Percentiles rank a stretch among this genome's conserved stretches.
Evolutionary conservation across 2,888 invertebrate species (phyloP).

Genomic region (Drosophila atroscutellata): DNA sequence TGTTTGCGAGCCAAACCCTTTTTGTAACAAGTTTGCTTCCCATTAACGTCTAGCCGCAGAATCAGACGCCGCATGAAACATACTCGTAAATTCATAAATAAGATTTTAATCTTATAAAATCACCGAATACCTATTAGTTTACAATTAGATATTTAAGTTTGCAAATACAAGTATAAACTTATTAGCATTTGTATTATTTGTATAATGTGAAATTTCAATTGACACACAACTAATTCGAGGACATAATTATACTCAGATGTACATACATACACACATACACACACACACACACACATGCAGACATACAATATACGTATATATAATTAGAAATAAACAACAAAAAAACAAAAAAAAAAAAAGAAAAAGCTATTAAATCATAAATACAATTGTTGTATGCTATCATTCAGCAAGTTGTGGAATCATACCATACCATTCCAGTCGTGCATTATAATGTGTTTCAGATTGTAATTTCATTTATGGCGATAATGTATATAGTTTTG

Average conservation of each 20-base stretch:
- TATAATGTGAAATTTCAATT: constrained; percentile 66
- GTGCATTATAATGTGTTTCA: constrained; percentile 50
- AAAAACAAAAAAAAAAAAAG: background rate
- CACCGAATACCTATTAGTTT: constrained; percentile 55
- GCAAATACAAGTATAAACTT: constrained; percentile 40
- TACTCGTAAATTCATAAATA: constrained; percentile 30
- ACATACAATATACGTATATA: constrained; percentile 57
- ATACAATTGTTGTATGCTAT: constrained; percentile 48
- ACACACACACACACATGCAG: constrained; percentile 28
- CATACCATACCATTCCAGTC: constrained; percentile 58
- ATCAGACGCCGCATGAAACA: constrained; percentile 38
- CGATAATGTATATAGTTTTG: constrained; percentile 59
- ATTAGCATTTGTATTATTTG: constrained; percentile 82
- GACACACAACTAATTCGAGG: constrained; percentile 43
- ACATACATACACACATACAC: constrained; percentile 51
- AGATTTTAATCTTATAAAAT: constrained; percentile 41
- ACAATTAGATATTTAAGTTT: constrained; percentile 57
- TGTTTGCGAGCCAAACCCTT: constrained; percentile 27
- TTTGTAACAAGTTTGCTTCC: constrained; percentile 52
- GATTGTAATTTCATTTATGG: constrained; percentile 44
- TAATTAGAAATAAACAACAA: constrained; percentile 46
- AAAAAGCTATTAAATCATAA: constrained; percentile 29
- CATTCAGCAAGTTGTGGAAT: constrained; percentile 52
- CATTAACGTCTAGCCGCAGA: constrained; percentile 43
- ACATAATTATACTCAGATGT: constrained; percentile 57